Conservation (phyloP, 2,797 vertebrate genomes). For the Heliangelus exortis region DNA sequence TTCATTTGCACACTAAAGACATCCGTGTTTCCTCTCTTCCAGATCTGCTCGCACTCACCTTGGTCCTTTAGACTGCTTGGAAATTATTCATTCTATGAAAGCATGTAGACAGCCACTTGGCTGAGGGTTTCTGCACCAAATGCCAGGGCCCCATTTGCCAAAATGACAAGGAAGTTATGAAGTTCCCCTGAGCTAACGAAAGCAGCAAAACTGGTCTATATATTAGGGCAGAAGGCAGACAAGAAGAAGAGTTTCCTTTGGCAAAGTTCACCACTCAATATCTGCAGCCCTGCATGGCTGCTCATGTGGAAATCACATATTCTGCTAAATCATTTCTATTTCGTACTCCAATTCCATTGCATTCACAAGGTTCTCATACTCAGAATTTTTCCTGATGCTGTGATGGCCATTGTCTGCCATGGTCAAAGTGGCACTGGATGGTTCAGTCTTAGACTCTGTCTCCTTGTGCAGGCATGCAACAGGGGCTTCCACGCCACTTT, state of each 20-base stretch:
- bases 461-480: not conserved
- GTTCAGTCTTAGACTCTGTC: not conserved
- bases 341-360: slow-evolving; percentile 46
- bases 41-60: not conserved
- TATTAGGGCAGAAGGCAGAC: not conserved
- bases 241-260: not conserved
- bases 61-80: not conserved
- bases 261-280: not conserved
- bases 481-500: not conserved
- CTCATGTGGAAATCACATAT: not conserved
- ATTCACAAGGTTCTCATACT: slow-evolving; percentile 39
- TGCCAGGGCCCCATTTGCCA: not conserved
- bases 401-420: fast-evolving
- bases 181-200: not conserved
- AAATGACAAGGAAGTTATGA: not conserved
- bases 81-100: not conserved
- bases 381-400: not conserved
- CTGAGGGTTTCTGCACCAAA: not conserved
- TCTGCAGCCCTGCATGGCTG: not conserved
- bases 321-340: not conserved
- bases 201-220: not conserved
- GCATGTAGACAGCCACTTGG: not conserved
- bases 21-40: not conserved
- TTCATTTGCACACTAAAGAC: not conserved
- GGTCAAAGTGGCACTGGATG: not conserved